A percentile compares a stretch with the other conserved stretches of the same genome.
phyloP scores from a whole-genome alignment of 2,797 vertebrate species.

The Alcedo quadribrachys region DNA sequence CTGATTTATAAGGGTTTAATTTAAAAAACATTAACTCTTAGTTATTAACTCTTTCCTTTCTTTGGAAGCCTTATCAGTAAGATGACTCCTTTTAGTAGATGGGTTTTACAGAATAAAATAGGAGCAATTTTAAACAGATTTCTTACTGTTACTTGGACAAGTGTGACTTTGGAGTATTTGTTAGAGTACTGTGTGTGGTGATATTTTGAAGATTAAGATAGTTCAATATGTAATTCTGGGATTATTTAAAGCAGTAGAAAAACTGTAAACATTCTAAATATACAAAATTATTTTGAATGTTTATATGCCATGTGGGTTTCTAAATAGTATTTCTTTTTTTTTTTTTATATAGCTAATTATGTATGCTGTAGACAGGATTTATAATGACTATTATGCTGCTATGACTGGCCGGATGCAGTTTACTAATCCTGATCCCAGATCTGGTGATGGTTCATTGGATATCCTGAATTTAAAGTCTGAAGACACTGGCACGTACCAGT shows the following conservation, averaged over 20 bases:
- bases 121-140: not conserved
- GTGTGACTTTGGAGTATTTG: not conserved
- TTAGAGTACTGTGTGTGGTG: not conserved
- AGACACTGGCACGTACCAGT: constrained; percentile 92
- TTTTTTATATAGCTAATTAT: constrained; percentile 85
- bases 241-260: not conserved
- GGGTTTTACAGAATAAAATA: not conserved
- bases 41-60: not conserved
- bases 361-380: constrained; percentile 86
- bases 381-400: constrained; percentile 81
- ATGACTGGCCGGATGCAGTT: constrained; percentile 89
- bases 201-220: not conserved
- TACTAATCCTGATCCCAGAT: constrained; percentile 83
- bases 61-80: not conserved
- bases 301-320: not conserved
- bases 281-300: not conserved
- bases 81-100: not conserved
- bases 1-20: not conserved
- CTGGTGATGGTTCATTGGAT: constrained; percentile 90
- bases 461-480: constrained; percentile 83
- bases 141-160: not conserved
- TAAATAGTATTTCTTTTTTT: not conserved
- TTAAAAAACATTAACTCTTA: not conserved
- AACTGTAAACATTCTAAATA: not conserved
- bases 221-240: not conserved